Evolutionary conservation across 2,113 vertebrate genomes (phyloP).

Genomic region (Gila orcuttii): DNA sequence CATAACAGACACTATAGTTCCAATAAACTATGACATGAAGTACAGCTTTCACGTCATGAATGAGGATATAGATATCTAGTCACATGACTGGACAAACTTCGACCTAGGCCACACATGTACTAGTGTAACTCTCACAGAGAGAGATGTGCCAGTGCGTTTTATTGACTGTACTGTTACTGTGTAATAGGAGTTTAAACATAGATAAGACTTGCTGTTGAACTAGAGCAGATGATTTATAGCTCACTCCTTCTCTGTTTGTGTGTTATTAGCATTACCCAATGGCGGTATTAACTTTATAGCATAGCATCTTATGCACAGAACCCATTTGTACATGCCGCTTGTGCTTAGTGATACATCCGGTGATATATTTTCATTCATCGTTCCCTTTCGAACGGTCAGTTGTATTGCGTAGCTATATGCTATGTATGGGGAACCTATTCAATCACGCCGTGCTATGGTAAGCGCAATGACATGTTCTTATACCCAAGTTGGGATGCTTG

Average conservation of each 20-base stretch:
- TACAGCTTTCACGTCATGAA: constrained; percentile 10
- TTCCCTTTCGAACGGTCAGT: too few relatives aligned
- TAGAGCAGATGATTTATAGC: not conserved
- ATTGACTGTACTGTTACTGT: constrained; percentile 17
- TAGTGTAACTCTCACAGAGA: constrained; percentile 1
- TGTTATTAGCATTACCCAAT: not conserved
- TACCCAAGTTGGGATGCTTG: too few relatives aligned
- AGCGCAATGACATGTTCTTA: too few relatives aligned
- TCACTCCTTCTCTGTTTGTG: not conserved
- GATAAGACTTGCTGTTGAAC: constrained; percentile 26
- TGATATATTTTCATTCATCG: too few relatives aligned
- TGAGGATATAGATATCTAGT: constrained; percentile 52
- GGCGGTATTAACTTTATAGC: too few relatives aligned
- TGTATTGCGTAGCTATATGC: too few relatives aligned
- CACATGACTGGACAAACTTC: constrained; percentile 65
- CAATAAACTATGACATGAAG: not conserved
- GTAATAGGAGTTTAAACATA: constrained; percentile 23
- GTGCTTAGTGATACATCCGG: too few relatives aligned
- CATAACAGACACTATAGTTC: not conserved
- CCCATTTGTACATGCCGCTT: too few relatives aligned
- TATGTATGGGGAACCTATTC: too few relatives aligned
- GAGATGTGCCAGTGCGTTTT: not conserved
- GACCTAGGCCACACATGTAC: constrained; percentile 31
- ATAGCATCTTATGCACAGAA: too few relatives aligned
- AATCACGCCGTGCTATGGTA: too few relatives aligned